Base-by-base conservation (phyloP, 2,888 invertebrate genomes). In the Limenitis camilla region DNA sequence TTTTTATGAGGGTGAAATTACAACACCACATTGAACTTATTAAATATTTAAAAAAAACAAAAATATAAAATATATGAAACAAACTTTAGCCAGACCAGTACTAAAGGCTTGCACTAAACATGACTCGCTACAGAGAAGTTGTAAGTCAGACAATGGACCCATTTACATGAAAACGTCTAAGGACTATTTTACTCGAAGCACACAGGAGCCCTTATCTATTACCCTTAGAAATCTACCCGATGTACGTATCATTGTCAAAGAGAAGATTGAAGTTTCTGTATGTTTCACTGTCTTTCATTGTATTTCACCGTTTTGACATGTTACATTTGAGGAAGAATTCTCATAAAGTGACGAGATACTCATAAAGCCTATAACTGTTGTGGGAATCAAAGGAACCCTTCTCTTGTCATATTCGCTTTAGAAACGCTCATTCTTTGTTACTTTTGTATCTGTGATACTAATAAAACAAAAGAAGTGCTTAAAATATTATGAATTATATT, bases 171-270 rank as follows among this genome's bases (percentile, higher is more conserved):
- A 40, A 30, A 10, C n/a, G 10, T 42, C 19, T 5, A 31, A 40
- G 35, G 28, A 44, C 5, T 33, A 32, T 39, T 40, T 31, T 32
- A 29, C 30, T 6, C 6, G 29, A 7, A 33, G 19, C 5, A 38
- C 45, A 38, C 30, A 33, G 28, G 38, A 19, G 19, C 30, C 29
- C 33, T 53, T 56, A 56, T 56, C 43, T 51, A 19, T 52, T 39
- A 29, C 42, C 39, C 44, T 47, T 52, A 46, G 33, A 58, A 52
- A 52, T 40, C 32, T 43, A 42, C 45, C 28, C 44, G 46, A 54
- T 44, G 41, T 47, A 52, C 47, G 51, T 19, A 43, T 30, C 41
- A 47, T 40, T 49, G 55, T 55, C 52, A 35, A 49, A 55, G 35
- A 40, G 52, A 52, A 49, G 49, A 39, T 40, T 11, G 45, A 31